Base-by-base conservation (phyloP, 2,888 invertebrate genomes). In the Lepas anatifera region DNA sequence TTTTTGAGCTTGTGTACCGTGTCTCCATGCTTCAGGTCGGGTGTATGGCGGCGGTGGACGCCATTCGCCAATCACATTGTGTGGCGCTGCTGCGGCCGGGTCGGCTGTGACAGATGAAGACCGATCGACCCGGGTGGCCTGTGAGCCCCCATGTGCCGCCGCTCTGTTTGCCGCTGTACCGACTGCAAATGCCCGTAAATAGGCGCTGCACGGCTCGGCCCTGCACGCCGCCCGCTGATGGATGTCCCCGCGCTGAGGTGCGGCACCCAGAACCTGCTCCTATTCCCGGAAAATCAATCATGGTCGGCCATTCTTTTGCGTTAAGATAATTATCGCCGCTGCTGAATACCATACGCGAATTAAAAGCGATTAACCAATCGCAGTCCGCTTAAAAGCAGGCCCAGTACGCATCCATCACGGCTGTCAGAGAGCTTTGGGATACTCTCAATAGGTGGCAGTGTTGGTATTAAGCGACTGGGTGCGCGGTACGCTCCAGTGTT, bases 341-440 rank as follows among this genome's bases (percentile, higher is more conserved):
- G 58, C n/a, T 58, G 58, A 58, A 58, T 58, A 58, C 58, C 58
- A 35, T 58, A 58, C 58, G 35, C 58, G 35, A 58, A 58, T 58
- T 58, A 58, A 58, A 58, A 58, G 58, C 58, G 35, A 58, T 58
- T 58, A 58, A 58, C 58, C 58, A 58, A 58, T 58, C 58, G 58
- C 32, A 58, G 58, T 35, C 22, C 58, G 58, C 32, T 58, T 58
- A 58, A 58, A 35, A 22, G 58, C 58, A 35, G 35, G 22, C 35
- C 32, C 22, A 22, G 22, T 8, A 22, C 22, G 58, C 58, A 58
- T 58, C 58, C 58, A 58, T 58, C 58, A 58, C 58, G 10, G 1
- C 58, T 58, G 58, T 58, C 58, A 58, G 32, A 22, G 35, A 25
- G 35, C 32, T 58, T 58, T 35, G 35, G 32, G 13, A 22, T 25